Percentiles rank a stretch among this genome's conserved stretches.
phyloP scores from a whole-genome alignment of 2,797 vertebrate genomes.

The Galago senegalensis region DNA sequence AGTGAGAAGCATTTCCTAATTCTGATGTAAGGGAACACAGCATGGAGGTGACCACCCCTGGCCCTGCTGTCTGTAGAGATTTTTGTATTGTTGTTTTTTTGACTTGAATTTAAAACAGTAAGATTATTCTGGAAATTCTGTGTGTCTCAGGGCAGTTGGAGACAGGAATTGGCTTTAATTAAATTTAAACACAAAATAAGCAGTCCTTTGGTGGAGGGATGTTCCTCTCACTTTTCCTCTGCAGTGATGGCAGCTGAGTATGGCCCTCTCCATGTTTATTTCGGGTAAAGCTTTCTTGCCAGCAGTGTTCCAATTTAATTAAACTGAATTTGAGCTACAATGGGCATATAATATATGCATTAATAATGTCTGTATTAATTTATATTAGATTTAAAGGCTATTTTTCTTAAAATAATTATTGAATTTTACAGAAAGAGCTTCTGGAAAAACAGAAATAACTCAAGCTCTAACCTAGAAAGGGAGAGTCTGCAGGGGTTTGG shows the following conservation, averaged over 20 bases:
- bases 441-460: constrained; percentile 31
- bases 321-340: constrained; percentile 52
- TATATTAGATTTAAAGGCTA: constrained; percentile 25
- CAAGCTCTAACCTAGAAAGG: not conserved
- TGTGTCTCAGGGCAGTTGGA: not conserved
- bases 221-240: not conserved
- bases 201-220: not conserved
- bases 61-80: not conserved
- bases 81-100: not conserved
- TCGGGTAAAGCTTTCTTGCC: not conserved
- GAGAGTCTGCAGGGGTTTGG: not conserved
- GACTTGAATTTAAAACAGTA: constrained; percentile 20
- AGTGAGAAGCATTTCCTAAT: not conserved
- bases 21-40: constrained; percentile 45
- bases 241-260: not conserved
- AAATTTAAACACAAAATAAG: constrained; percentile 54
- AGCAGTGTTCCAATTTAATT: constrained; percentile 37
- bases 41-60: not conserved
- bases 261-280: not conserved
- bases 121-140: constrained; percentile 53
- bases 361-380: constrained; percentile 47
- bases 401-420: constrained; percentile 42
- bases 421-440: constrained; percentile 41
- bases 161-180: constrained; percentile 65
- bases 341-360: not conserved